A percentile compares a stretch with the other conserved stretches of the same genome.
These are phyloP conservation scores for Danio kyathit DNA, from an alignment of 2,797 vertebrate genomes.

Conservation along the genomic window DNA sequence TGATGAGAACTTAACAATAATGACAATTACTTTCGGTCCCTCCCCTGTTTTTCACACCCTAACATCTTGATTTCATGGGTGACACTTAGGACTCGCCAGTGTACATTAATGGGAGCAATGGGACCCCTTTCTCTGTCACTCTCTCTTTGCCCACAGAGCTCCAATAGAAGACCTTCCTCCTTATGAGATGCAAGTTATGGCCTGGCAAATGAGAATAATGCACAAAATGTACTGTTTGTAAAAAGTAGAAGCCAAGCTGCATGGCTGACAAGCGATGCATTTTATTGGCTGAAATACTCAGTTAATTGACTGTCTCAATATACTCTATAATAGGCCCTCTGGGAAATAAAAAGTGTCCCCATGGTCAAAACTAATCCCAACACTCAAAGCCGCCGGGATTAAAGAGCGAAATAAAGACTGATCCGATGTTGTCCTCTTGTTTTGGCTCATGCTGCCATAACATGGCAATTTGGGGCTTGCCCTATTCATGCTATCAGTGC, in stretches of 20 bases:
- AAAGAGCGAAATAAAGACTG: conserved; percentile 58
- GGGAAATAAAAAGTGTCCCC: not conserved
- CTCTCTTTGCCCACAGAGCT: conserved; percentile 36
- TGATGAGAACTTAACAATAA: conserved; percentile 82
- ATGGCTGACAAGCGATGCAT: not conserved
- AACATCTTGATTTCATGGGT: conserved; percentile 90
- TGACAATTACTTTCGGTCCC: conserved; percentile 85
- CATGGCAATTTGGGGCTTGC: conserved; percentile 53
- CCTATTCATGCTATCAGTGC: conserved; percentile 68
- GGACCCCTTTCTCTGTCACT: conserved; percentile 71
- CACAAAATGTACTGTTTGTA: too few relatives aligned
- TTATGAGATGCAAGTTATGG: not conserved
- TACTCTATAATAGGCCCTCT: not conserved
- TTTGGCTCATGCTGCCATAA: conserved; percentile 27
- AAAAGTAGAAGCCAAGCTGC: too few relatives aligned
- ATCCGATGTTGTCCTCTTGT: conserved; percentile 63
- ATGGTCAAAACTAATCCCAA: not conserved
- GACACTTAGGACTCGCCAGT: conserved; percentile 86
- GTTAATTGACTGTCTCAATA: not conserved
- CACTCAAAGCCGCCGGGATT: not conserved
- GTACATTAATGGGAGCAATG: conserved; percentile 79
- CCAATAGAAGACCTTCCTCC: not conserved
- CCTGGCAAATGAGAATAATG: not conserved
- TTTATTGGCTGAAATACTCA: not conserved
- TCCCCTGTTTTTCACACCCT: conserved; percentile 87